Evolutionary conservation across 2,797 vertebrate species (phyloP), one percentile per base, ranked within the genome.

Genomic region (Acanthiza pusilla): DNA sequence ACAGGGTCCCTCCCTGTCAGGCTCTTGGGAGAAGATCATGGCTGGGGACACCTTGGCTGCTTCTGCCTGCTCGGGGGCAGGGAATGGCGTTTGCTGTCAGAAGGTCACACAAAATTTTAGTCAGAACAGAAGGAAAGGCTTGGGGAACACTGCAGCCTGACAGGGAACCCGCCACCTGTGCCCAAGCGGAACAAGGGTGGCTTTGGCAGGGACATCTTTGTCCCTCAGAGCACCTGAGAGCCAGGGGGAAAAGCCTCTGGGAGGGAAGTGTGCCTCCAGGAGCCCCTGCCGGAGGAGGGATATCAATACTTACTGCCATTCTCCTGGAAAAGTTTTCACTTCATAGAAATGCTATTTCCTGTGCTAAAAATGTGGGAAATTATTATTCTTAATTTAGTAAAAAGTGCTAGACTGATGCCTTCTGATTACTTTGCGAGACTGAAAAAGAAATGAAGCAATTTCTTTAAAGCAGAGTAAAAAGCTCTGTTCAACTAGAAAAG

Each of bases 101-200:
- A 93, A 73, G 55, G 51, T 57, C 61, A 29, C 65, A 51, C 72
- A 11, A 58, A 70, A 80, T 66, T 85, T 91, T 90, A 85, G 73
- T 66, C 43, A 62, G 26, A 48, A 43, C 8, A 36, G 88, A 54
- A 50, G 45, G n/a, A 60, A 81, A 67, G 43, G 15, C 38, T 5
- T 5, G 27, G 43, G 30, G 34, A 77, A 4, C 15, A 0, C 30
- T 4, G 6, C 38, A 87, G 36, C 17, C 54, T 78, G 38, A 10
- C 18, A 34, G 47, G 7, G 42, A 45, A 9, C 9, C 21, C 47
- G 40, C 58, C 0, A 1, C 3, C 13, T 2, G 20, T 53, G 51
- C 32, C 29, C 11, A 20, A 61, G 2, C 0, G 7, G 67, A 30
- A 5, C 30, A 16, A 32, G 4, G 0, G 15, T 0, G 1, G 38